These are phyloP conservation scores for Drosophila nikananu DNA, from an alignment of 1,140 invertebrate species.

Conservation along the genomic window DNA sequence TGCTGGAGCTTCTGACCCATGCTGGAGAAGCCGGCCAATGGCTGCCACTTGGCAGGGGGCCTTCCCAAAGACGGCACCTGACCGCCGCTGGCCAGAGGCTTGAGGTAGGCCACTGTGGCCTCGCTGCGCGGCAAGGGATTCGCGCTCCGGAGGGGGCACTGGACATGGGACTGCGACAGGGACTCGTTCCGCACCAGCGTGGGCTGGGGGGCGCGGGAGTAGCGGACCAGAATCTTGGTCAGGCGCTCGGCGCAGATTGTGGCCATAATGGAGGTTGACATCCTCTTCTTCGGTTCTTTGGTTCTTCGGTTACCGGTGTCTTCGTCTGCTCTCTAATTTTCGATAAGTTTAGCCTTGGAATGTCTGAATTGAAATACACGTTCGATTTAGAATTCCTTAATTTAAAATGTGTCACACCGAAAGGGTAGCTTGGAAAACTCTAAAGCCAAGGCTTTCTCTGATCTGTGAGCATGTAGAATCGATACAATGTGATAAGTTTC, in stretches of 20 bases:
- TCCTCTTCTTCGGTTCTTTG: conserved; percentile 12
- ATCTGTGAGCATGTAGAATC: neutral
- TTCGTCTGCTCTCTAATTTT: conserved; percentile 5
- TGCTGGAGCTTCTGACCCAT: conserved; percentile 10
- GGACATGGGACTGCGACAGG: neutral
- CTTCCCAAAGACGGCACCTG: neutral
- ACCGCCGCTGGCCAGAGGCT: neutral
- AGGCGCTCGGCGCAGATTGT: conserved; percentile 70
- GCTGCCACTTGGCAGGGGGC: conserved; percentile 10
- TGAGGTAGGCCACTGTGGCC: conserved; percentile 11
- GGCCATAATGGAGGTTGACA: conserved; percentile 62
- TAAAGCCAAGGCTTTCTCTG: neutral
- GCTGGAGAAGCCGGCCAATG: conserved; percentile 2
- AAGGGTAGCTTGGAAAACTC: neutral
- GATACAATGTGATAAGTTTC: too few relatives aligned
- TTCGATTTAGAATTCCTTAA: conserved; percentile 38
- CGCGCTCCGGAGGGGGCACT: neutral
- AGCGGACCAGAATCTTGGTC: conserved; percentile 59
- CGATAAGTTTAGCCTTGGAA: neutral
- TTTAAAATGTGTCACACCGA: conserved; percentile 28
- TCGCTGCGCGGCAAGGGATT: neutral
- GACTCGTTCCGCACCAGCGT: conserved; percentile 2
- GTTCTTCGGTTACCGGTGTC: neutral
- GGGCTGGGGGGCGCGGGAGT: conserved; percentile 32
- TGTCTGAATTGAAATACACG: conserved; percentile 37